Base-by-base conservation (phyloP, 2,113 vertebrate species). In the Psephotus haematonotus region DNA sequence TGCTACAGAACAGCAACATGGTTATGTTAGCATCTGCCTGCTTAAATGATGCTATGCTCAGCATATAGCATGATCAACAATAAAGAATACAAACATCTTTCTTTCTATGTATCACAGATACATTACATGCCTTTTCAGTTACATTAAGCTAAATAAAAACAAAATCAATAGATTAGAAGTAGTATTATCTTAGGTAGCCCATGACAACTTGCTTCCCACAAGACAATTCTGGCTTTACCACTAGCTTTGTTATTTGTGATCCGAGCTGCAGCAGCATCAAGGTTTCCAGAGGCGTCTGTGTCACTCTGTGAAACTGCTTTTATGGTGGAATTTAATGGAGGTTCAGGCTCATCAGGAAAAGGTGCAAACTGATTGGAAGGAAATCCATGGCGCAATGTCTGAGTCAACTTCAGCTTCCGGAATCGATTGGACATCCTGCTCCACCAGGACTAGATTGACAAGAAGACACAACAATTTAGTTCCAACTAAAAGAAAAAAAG, bases 391-490 rank as follows among this genome's bases (percentile, higher is more conserved):
- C 99, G 98, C 92, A 99, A 94, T 0, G 99, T 99, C 94, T 99
- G 99, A 77, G 99, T 99, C 96, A 99, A 28, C 96, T 99, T 99
- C 41, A 99, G 98, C 88, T 98, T 99, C 49, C 99, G 98, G 95
- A 99, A 99, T 44, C 99, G 98, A 96, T 99, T 99, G 64, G 99
- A 99, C 99, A 99, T 99, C 68, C 99, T 98, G 95, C 97, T 99
- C 99, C 99, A 99, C 99, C 99, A 99, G 39, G 99, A 99, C 99
- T 99, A 95, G 82, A 95, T 96, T 60, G 91, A 70, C 39, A 90
- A 93, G 53, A 91, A 92, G 60, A 92, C 18, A 94, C 20, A 85
- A 95, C 17, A 90, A 71, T 77, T 88, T 90, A 96, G 68, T 92
- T 84, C 39, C 44, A 90, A 71, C 46, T 67, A 64, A 78, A 93